Base-by-base conservation (phyloP, 2,888 invertebrate species). In the Acanthacorydalis orientalis region DNA sequence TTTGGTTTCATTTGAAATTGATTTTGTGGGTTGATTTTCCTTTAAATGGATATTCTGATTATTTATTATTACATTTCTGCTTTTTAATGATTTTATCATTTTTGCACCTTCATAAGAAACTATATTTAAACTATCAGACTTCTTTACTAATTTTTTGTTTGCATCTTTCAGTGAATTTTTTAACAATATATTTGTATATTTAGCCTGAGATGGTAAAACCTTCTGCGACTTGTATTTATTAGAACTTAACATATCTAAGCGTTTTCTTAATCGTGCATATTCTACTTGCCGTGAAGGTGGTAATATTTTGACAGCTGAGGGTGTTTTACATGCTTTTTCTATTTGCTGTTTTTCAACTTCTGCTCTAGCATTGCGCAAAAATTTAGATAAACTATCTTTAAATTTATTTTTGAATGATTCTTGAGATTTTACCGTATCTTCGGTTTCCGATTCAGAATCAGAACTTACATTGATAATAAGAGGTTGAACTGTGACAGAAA, bases 251-350 rank as follows among this genome's bases (percentile, higher is more conserved):
- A 40, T 31, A 37, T 47, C 47, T 15, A 47, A 23, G 2, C 43
- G 42, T 49, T 59, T 57, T 47, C 63, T 57, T 43, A 67, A 53
- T 49, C 57, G 56, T 37, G 59, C 60, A 54, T 67, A 67, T 51
- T 67, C 66, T 37, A 60, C 50, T 54, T 65, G 65, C 54, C 65
- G 61, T 7, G 57, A 59, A 53, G 61, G 58, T 11, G 66, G 64
- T 44, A 67, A 52, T 35, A 64, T 56, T 51, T 63, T 64, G 16
- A 65, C 56, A 10, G 59, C 58, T 0, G 64, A 64, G 9, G 16
- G 31, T 11, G 32, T 31, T 47, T 48, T 42, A 31, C n/a, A 7
- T 35, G 14, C n/a, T 31, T 31, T 31, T 45, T 38, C 33, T 48
- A 9, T 38, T 35, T 43, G 47, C 31, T 41, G 32, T 31, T 50